Conservation (phyloP, 2,797 vertebrate species). For the Sebastes vulpes region DNA sequence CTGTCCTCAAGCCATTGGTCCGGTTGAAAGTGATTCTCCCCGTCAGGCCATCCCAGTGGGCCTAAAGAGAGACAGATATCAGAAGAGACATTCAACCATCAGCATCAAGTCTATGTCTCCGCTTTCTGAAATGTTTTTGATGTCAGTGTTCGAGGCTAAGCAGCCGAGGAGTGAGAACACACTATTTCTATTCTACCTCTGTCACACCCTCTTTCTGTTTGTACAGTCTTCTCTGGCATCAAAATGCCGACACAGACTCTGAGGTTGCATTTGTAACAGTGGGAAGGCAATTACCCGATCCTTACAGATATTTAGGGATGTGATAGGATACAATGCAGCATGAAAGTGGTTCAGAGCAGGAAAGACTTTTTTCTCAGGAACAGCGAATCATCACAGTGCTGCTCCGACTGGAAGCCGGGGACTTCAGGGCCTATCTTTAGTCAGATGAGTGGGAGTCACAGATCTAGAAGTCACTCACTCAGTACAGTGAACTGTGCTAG, state of each 20-base stretch:
- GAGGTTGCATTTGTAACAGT: conserved; percentile 36
- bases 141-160: conserved; percentile 10
- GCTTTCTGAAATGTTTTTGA: not conserved
- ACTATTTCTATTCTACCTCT: not conserved
- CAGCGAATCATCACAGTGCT: conserved; percentile 30
- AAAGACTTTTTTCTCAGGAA: conserved; percentile 24
- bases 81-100: not conserved
- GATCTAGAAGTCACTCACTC: conserved; percentile 43
- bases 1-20: conserved; percentile 96
- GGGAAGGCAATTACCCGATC: conserved; percentile 54
- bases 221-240: conserved; percentile 15
- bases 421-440: conserved; percentile 46
- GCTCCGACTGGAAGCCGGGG: conserved; percentile 1
- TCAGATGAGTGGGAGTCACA: conserved; percentile 48
- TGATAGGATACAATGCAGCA: conserved; percentile 59
- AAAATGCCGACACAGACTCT: conserved; percentile 20
- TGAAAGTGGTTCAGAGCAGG: conserved; percentile 63
- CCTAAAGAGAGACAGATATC: conserved; percentile 78
- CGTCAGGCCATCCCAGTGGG: conserved; percentile 98
- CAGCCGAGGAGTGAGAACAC: not conserved
- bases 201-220: not conserved
- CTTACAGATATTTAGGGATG: conserved; percentile 61
- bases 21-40: conserved; percentile 98
- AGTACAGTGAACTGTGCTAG: not conserved
- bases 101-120: not conserved